Conservation (phyloP, 2,797 vertebrate species). For the Orestias chungarensis region DNA sequence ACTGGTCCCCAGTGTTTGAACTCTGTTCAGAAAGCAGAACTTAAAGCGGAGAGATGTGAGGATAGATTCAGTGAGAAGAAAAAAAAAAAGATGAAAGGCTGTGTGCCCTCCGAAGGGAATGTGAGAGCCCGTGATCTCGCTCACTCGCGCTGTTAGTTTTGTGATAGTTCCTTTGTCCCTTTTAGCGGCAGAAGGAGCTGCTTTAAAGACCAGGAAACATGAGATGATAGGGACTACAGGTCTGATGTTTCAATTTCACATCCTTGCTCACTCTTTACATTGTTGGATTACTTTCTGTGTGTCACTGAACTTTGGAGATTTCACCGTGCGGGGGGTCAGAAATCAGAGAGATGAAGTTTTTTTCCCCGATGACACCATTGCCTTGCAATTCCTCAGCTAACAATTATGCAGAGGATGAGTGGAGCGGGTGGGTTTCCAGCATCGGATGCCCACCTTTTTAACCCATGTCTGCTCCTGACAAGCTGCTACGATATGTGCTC, state of each 20-base stretch:
- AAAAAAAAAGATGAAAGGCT: constrained; percentile 69
- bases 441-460: constrained; percentile 51
- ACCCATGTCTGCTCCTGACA: constrained; percentile 44
- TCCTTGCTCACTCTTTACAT: constrained; percentile 33
- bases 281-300: constrained; percentile 25
- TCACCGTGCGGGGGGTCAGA: constrained; percentile 34
- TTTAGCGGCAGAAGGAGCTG: constrained; percentile 54
- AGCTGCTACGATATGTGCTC: constrained; percentile 55
- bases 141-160: constrained; percentile 58
- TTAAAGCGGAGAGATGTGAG: constrained; percentile 73
- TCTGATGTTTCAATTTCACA: constrained; percentile 49
- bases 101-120: constrained; percentile 71
- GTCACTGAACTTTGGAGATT: constrained; percentile 37
- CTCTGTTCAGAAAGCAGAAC: constrained; percentile 71
- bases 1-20: constrained; percentile 76
- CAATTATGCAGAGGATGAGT: constrained; percentile 33
- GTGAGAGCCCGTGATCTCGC: constrained; percentile 62
- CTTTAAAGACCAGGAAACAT: constrained; percentile 52
- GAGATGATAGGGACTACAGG: constrained; percentile 42
- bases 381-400: constrained; percentile 33
- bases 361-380: constrained; percentile 1
- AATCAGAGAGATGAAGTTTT: constrained; percentile 25
- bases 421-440: constrained; percentile 59
- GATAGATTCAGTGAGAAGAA: constrained; percentile 54
- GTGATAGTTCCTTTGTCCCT: constrained; percentile 70